Percentiles rank a stretch among this genome's conserved stretches.
phyloP scores from a whole-genome alignment of 1,140 invertebrate genomes.

The Thalassaphorura encarpata region DNA sequence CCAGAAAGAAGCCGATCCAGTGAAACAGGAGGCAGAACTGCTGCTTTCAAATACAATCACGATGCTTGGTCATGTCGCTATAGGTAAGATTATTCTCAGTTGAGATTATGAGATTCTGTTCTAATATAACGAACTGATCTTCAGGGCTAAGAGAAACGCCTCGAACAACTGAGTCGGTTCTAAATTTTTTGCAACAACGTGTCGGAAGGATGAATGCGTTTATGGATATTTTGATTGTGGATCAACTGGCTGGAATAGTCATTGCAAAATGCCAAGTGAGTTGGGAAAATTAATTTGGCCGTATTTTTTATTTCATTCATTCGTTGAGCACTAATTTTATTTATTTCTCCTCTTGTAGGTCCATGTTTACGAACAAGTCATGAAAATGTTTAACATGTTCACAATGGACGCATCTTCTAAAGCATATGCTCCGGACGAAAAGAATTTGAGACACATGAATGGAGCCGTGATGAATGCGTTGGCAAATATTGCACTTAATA shows the following conservation, averaged over 20 bases:
- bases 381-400: constrained; percentile 95
- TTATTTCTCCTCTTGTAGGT: constrained; percentile 39
- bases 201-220: constrained; percentile 75
- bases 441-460: constrained; percentile 66
- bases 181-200: constrained; percentile 94
- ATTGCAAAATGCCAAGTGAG: constrained; percentile 71
- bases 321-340: not conserved
- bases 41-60: constrained; percentile 95
- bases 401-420: constrained; percentile 83
- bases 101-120: constrained; percentile 47
- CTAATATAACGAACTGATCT: no score
- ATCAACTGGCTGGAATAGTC: constrained; percentile 94
- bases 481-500: constrained; percentile 85
- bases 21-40: constrained; percentile 56
- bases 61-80: constrained; percentile 93
- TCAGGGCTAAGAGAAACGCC: constrained; percentile 49
- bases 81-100: no score
- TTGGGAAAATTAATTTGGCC: not conserved
- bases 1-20: not conserved
- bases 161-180: constrained; percentile 84
- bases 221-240: constrained; percentile 87
- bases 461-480: constrained; percentile 88
- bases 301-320: not conserved
- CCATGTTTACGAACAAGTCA: constrained; percentile 83
- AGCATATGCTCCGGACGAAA: constrained; percentile 55